Evolutionary conservation across 1,140 invertebrate species (phyloP).

Genomic region (Myzus persicae): DNA sequence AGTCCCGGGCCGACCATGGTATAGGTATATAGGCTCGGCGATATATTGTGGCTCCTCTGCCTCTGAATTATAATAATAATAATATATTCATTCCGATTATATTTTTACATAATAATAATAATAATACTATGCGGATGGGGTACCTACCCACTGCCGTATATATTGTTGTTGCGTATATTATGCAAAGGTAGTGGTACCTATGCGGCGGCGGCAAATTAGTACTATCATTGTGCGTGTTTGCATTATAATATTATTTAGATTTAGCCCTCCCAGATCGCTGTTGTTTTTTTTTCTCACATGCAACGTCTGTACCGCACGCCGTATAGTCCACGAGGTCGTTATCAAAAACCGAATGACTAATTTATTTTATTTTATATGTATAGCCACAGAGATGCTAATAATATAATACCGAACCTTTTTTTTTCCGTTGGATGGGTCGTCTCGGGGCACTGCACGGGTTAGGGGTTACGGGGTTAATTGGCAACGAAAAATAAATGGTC

Average conservation of each 20-base stretch:
- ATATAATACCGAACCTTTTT: not conserved
- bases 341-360: not conserved
- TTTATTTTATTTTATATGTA: not conserved
- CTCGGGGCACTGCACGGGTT: not conserved
- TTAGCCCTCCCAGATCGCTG: slow-evolving; percentile 41
- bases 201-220: slow-evolving; percentile 45
- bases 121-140: not conserved
- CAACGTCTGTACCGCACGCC: not conserved
- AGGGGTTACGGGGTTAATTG: not conserved
- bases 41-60: not conserved
- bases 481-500: not conserved
- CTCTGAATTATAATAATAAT: slow-evolving; percentile 20
- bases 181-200: not conserved
- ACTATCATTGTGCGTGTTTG: slow-evolving; percentile 46
- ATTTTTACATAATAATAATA: slow-evolving; percentile 52
- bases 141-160: not conserved
- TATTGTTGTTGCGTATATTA: not conserved
- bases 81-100: slow-evolving; percentile 37
- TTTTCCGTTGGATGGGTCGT: not conserved
- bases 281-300: slow-evolving; percentile 55
- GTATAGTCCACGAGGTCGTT: not conserved
- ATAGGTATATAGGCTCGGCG: not conserved
- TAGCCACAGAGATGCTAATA: not conserved
- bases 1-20: not conserved
- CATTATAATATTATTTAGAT: not conserved